Conservation (phyloP, 2,797 vertebrate species). For the Allobates femoralis region DNA sequence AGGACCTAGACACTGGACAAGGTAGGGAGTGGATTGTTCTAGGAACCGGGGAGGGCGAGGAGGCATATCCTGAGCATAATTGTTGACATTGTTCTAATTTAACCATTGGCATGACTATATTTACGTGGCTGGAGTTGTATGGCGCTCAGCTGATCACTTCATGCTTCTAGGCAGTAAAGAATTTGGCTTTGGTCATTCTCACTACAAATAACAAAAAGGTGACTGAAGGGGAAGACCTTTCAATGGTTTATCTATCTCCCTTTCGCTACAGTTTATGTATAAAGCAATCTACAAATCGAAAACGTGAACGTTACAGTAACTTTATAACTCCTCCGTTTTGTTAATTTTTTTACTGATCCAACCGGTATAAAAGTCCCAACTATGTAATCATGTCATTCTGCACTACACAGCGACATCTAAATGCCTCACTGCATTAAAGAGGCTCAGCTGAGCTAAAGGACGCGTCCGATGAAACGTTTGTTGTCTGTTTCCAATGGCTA, state of each 20-base stretch:
- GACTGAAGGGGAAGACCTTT: slow-evolving; percentile 25
- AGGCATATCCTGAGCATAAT: neutral
- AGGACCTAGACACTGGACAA: slow-evolving; percentile 26
- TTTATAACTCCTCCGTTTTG: too few species aligned
- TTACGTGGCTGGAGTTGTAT: neutral
- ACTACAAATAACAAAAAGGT: slow-evolving; percentile 14
- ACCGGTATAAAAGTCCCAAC: neutral
- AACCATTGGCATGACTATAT: neutral
- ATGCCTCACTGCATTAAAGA: neutral
- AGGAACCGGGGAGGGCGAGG: neutral
- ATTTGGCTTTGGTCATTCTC: slow-evolving; percentile 29
- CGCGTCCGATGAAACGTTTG: neutral
- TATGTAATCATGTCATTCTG: neutral
- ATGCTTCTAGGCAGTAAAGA: slow-evolving; percentile 13
- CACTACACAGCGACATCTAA: neutral
- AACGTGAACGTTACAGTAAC: neutral
- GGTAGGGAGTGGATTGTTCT: slow-evolving; percentile 30
- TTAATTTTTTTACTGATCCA: too few species aligned
- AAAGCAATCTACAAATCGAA: neutral
- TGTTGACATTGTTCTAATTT: slow-evolving; percentile 37
- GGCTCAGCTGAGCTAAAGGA: neutral
- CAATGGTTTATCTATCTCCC: neutral
- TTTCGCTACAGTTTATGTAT: neutral
- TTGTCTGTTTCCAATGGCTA: neutral
- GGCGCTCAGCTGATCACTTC: neutral